Base-by-base conservation (phyloP, 2,888 invertebrate genomes). In the Selenia dentaria region DNA sequence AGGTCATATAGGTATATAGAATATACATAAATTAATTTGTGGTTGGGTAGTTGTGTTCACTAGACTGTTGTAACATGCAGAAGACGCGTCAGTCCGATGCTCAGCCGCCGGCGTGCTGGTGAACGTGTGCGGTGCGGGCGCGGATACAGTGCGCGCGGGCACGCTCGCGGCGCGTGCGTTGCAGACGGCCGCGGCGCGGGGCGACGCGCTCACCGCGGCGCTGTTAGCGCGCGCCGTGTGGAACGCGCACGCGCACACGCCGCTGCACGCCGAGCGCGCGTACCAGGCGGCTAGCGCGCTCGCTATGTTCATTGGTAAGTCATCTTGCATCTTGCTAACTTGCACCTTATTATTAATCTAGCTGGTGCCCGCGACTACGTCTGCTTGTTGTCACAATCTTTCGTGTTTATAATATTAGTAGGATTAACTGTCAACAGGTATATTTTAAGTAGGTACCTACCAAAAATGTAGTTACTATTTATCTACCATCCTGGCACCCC, bases 51-150 rank as follows among this genome's bases (percentile, higher is more conserved):
- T n/a, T n/a, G n/a, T n/a, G n/a, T n/a, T n/a, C n/a, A n/a, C n/a
- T n/a, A n/a, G n/a, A n/a, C n/a, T 8, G 8, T 22, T 8, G 20
- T 20, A 2, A 8, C 8, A 8, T 22, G 8, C 84, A 85, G 93
- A 92, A 45, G 94, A 94, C 42, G 83, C 92, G 33, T 94, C 94
- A 59, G 90, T 96, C 9, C 92, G 96, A 0, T 94, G 94, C 70
- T 94, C 96, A 3, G 94, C 95, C 1, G 94, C 95, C 43, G 97
- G 97, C 1, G 95, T 97, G 25, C 91, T 97, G 35, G 96, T 97
- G 11, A 97, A 97, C 88, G 92, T 97, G 63, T 88, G 89, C 64
- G 89, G 83, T 16, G 76, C 78, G 51, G 79, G 84, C 26, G 68
- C 64, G 27, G 63, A 53, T 12, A 44, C 62, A 50, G 55, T 31